phyloP scores from a whole-genome alignment of 1,140 invertebrate species.

The Eriosoma lanigerum region DNA sequence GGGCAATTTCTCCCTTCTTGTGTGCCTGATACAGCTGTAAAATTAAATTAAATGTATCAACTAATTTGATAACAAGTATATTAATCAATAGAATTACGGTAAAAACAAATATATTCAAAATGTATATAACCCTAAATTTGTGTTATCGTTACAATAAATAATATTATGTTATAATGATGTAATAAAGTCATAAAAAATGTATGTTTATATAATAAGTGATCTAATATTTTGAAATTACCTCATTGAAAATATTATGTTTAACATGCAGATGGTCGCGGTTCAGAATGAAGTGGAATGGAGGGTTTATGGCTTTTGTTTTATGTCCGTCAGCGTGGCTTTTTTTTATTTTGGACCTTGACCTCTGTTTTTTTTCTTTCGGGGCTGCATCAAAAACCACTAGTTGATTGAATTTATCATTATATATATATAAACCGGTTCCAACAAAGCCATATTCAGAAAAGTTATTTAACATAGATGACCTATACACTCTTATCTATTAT shows the following conservation, averaged over 20 bases:
- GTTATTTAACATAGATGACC: slow-evolving; percentile 49
- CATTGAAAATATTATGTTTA: slow-evolving; percentile 19
- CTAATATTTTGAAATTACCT: slow-evolving; percentile 16
- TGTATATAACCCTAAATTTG: too few relatives aligned
- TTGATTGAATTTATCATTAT: slow-evolving; percentile 13
- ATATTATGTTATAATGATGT: too few relatives aligned
- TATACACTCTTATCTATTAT: slow-evolving; percentile 31
- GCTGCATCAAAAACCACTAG: slow-evolving; percentile 28
- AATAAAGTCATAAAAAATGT: not conserved
- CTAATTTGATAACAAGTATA: too few relatives aligned
- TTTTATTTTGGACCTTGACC: slow-evolving; percentile 43
- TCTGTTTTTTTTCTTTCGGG: slow-evolving; percentile 48
- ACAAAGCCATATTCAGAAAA: slow-evolving; percentile 26
- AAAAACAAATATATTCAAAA: too few relatives aligned
- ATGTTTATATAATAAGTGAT: not conserved
- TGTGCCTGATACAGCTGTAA: too few relatives aligned
- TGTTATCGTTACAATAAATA: not conserved
- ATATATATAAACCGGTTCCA: slow-evolving; percentile 43
- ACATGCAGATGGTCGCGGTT: slow-evolving; percentile 3
- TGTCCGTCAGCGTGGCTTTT: slow-evolving; percentile 38
- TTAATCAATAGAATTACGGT: too few relatives aligned
- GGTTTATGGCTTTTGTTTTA: slow-evolving; percentile 51
- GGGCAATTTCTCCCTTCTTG: too few relatives aligned
- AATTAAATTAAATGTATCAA: too few relatives aligned
- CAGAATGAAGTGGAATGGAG: not conserved